Percentiles rank a stretch among this genome's conserved stretches.
These are phyloP conservation scores for Drosophila bifasciata DNA, from an alignment of 1,140 invertebrate genomes.

Conservation along the genomic window DNA sequence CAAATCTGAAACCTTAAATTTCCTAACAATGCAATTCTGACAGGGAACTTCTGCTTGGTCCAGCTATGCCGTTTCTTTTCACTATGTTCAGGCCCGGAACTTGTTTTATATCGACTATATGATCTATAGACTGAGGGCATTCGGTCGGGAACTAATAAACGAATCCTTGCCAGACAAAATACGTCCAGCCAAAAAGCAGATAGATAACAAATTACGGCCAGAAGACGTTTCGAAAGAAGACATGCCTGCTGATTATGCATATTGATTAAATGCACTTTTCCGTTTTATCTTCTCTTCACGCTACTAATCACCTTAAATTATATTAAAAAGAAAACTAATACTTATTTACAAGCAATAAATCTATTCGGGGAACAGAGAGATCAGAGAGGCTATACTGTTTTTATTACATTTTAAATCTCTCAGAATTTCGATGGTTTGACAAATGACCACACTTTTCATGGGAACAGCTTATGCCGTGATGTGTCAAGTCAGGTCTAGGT, in stretches of 20 bases:
- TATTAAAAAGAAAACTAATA: too few relatives aligned
- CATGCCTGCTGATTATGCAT: not conserved
- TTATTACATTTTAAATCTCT: too few relatives aligned
- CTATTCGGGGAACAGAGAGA: too few relatives aligned
- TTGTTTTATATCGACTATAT: not conserved
- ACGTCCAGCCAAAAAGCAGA: not conserved
- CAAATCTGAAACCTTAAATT: not conserved
- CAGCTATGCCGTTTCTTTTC: not conserved
- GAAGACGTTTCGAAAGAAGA: not conserved
- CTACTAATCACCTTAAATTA: too few relatives aligned
- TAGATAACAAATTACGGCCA: not conserved
- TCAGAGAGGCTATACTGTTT: too few relatives aligned
- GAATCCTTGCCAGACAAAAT: not conserved
- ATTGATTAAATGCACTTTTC: not conserved
- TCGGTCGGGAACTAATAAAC: not conserved
- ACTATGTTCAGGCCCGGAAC: not conserved
- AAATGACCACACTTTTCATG: too few relatives aligned
- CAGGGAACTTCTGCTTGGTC: not conserved
- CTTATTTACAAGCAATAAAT: too few relatives aligned
- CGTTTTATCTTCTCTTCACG: too few relatives aligned
- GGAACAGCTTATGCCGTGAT: too few relatives aligned
- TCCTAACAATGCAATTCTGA: not conserved
- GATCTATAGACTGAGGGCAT: not conserved
- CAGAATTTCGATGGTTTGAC: too few relatives aligned
- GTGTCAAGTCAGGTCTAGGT: too few relatives aligned